A percentile compares a stretch with the other conserved stretches of the same genome.
Conservation (phyloP, 2,888 invertebrate genomes). For the Cephonodes hylas region DNA sequence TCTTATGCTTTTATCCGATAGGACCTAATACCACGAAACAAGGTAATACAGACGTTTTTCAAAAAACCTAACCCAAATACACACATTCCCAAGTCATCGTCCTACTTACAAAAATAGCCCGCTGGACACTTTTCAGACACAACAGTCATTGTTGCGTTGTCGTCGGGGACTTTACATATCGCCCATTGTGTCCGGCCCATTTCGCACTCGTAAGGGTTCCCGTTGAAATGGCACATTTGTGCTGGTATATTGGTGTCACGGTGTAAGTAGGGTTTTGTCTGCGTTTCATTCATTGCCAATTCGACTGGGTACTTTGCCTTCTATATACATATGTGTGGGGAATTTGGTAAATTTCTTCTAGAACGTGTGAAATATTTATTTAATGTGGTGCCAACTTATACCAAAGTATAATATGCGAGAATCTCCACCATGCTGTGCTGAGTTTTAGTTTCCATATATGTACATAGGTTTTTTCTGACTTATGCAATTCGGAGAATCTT, state of each 20-base stretch:
- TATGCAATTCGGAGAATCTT: too few relatives aligned
- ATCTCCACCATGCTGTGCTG: too few relatives aligned
- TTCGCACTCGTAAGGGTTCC: slow-evolving; percentile 48
- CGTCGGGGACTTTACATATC: slow-evolving; percentile 38
- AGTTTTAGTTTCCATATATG: too few relatives aligned
- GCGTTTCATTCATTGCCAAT: not conserved
- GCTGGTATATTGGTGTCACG: not conserved
- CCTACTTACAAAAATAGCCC: slow-evolving; percentile 40
- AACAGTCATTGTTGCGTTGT: slow-evolving; percentile 44
- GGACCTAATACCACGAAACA: not conserved
- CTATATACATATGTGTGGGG: too few relatives aligned
- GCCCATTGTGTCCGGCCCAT: slow-evolving; percentile 47
- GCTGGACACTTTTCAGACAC: slow-evolving; percentile 45
- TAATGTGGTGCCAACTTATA: too few relatives aligned
- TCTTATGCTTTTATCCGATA: too few relatives aligned
- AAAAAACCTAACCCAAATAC: not conserved
- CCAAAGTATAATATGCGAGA: too few relatives aligned
- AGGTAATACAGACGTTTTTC: not conserved
- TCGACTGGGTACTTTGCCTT: not conserved
- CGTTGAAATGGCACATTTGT: slow-evolving; percentile 10
- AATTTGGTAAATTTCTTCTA: too few relatives aligned
- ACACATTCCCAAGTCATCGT: slow-evolving; percentile 20
- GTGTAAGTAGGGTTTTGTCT: not conserved
- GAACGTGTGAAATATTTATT: too few relatives aligned
- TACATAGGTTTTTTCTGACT: too few relatives aligned